Percentiles rank a stretch among this genome's conserved stretches.
phyloP scores from a whole-genome alignment of 1,140 invertebrate genomes.

The Drosophila chauvacae region DNA sequence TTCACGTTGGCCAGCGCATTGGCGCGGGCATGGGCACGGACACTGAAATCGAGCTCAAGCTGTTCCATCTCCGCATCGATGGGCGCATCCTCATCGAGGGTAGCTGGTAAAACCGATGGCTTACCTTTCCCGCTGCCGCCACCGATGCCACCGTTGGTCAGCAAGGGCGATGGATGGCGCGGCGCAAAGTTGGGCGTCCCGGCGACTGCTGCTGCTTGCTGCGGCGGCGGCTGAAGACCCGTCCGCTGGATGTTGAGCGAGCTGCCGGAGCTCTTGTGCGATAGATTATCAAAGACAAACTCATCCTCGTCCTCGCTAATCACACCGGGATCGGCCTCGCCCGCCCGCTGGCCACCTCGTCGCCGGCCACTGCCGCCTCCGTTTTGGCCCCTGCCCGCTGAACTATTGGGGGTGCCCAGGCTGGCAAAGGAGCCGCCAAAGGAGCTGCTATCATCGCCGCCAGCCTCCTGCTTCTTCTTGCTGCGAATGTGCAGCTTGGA shows the following conservation, averaged over 20 bases:
- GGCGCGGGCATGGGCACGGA: constrained; percentile 75
- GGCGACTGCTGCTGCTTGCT: background rate
- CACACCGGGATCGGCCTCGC: constrained; percentile 94
- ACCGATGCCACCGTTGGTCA: constrained; percentile 41
- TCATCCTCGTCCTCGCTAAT: constrained; percentile 95
- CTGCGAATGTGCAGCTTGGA: constrained; percentile 87
- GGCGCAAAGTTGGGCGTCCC: constrained; percentile 73
- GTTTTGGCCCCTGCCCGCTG: constrained; percentile 47
- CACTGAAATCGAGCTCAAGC: constrained; percentile 81
- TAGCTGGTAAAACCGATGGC: constrained; percentile 50
- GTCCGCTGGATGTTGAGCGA: constrained; percentile 88
- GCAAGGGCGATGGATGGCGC: constrained; percentile 71
- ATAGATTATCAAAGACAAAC: constrained; percentile 94
- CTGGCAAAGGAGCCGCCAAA: constrained; percentile 87
- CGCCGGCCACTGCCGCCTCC: constrained; percentile 65
- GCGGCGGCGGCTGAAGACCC: constrained; percentile 82
- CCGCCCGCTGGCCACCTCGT: constrained; percentile 86
- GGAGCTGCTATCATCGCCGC: constrained; percentile 85
- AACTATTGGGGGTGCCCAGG: constrained; percentile 81
- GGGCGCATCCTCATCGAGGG: constrained; percentile 62
- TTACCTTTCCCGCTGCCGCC: constrained; percentile 38
- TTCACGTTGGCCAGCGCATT: background rate
- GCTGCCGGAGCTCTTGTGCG: constrained; percentile 94
- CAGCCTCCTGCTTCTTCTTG: constrained; percentile 87
- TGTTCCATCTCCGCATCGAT: constrained; percentile 76